A percentile compares a stretch with the other conserved stretches of the same genome.
These are phyloP conservation scores for Sardina pilchardus DNA, from an alignment of 2,113 vertebrate species.

Conservation along the genomic window DNA sequence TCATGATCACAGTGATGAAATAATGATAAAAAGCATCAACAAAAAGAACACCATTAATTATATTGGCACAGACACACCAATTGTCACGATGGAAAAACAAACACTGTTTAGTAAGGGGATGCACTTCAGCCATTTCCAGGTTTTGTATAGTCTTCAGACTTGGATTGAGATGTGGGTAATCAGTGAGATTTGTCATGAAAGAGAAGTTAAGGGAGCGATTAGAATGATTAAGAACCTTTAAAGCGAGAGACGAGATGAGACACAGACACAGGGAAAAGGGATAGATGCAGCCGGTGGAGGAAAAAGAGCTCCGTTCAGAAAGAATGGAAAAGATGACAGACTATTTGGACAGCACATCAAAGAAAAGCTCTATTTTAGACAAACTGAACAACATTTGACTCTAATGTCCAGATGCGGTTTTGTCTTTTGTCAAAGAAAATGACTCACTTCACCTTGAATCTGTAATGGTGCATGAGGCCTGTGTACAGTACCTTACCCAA, in stretches of 20 bases:
- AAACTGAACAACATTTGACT: too few relatives aligned
- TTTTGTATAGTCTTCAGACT: background rate
- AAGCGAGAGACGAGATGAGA: background rate
- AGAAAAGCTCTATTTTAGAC: background rate
- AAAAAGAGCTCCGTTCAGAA: background rate
- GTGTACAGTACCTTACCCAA: too few relatives aligned
- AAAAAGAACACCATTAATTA: constrained; percentile 56
- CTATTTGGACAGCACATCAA: too few relatives aligned
- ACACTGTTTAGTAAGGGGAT: constrained; percentile 18
- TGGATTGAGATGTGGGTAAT: background rate
- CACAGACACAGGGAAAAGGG: background rate
- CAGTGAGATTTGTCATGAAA: background rate
- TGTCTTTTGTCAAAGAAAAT: too few relatives aligned
- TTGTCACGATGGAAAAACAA: constrained; percentile 42
- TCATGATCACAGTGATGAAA: constrained; percentile 58
- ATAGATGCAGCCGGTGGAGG: background rate
- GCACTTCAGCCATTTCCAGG: background rate
- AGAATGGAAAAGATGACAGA: background rate
- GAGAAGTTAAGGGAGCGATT: background rate
- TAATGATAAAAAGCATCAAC: constrained; percentile 50
- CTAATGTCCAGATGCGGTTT: too few relatives aligned
- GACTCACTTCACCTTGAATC: background rate
- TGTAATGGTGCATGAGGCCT: background rate
- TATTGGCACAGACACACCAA: constrained; percentile 52
- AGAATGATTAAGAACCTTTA: background rate